Percentiles rank a stretch among this genome's conserved stretches.
Evolutionary conservation across 1,140 invertebrate species (phyloP).

Genomic region (Nylanderia fulva): DNA sequence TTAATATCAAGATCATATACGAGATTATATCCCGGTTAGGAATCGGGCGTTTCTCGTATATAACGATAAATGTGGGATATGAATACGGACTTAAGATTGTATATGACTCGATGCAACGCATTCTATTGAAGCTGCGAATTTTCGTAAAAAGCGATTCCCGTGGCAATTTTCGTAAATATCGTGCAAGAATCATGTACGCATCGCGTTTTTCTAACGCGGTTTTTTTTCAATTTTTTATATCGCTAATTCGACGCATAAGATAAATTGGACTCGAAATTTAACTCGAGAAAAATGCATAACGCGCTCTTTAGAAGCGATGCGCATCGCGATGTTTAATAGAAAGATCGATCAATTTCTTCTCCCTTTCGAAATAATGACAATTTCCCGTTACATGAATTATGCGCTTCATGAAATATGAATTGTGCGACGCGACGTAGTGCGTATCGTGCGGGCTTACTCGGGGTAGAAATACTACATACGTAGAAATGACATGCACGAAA

Average conservation of each 20-base stretch:
- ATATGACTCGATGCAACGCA: background rate
- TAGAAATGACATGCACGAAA: constrained; percentile 26
- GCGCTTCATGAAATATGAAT: constrained; percentile 28
- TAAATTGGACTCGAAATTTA: background rate
- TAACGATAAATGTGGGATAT: constrained; percentile 49
- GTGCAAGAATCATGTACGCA: constrained; percentile 19
- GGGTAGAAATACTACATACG: constrained; percentile 9
- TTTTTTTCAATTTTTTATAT: background rate
- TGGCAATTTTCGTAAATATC: background rate
- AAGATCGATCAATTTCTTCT: constrained; percentile 28
- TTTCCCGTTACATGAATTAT: background rate
- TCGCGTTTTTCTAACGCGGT: background rate
- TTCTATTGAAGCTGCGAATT: background rate
- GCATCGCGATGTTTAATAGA: background rate
- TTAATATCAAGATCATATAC: background rate
- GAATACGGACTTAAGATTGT: constrained; percentile 33
- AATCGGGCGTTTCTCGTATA: background rate
- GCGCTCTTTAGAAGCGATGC: too few relatives aligned
- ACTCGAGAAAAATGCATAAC: background rate
- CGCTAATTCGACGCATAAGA: background rate
- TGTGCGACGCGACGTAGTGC: constrained; percentile 44
- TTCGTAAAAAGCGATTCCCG: background rate
- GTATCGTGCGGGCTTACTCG: constrained; percentile 31
- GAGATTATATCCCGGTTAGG: background rate
- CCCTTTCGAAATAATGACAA: constrained; percentile 4